A percentile compares a stretch with the other conserved stretches of the same genome.
Conservation (phyloP, 1,140 invertebrate genomes). For the Drosophila ogumai region DNA sequence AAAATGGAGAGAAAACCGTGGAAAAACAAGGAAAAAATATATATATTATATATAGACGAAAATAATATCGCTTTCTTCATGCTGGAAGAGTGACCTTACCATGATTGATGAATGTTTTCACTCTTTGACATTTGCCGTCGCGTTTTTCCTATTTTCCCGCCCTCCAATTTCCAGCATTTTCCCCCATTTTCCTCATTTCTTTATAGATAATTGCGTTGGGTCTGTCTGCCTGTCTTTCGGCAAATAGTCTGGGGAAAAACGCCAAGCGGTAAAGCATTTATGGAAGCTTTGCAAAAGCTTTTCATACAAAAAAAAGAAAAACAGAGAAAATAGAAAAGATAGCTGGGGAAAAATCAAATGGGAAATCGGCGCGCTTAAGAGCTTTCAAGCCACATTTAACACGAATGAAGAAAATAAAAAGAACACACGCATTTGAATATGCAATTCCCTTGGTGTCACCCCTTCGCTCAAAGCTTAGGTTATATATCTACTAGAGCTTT, state of each 20-base stretch:
- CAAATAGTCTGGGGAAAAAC: conserved; percentile 20
- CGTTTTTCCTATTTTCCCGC: conserved; percentile 53
- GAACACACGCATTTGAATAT: conserved; percentile 12
- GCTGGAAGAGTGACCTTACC: conserved; percentile 69
- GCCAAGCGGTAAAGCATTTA: conserved; percentile 21
- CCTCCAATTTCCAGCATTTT: background rate
- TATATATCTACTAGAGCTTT: conserved; percentile 19
- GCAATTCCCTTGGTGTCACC: conserved; percentile 14
- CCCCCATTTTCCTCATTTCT: conserved; percentile 6
- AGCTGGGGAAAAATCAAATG: conserved; percentile 1
- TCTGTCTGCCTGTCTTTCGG: conserved; percentile 22
- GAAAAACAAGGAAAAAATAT: conserved; percentile 2
- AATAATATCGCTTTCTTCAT: conserved; percentile 50
- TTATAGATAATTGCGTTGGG: conserved; percentile 69
- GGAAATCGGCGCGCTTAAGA: conserved; percentile 12
- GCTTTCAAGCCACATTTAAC: conserved; percentile 52
- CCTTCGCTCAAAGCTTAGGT: conserved; percentile 3
- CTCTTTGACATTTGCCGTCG: conserved; percentile 78
- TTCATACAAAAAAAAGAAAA: conserved; percentile 17
- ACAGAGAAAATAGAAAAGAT: conserved; percentile 4
- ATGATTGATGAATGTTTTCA: conserved; percentile 82
- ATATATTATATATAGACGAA: conserved; percentile 25
- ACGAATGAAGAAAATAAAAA: conserved; percentile 11
- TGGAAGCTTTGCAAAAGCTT: conserved; percentile 35
- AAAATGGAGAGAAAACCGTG: background rate